Evolutionary conservation across 2,113 vertebrate genomes (phyloP).

Genomic region (Phyllopteryx taeniolatus): DNA sequence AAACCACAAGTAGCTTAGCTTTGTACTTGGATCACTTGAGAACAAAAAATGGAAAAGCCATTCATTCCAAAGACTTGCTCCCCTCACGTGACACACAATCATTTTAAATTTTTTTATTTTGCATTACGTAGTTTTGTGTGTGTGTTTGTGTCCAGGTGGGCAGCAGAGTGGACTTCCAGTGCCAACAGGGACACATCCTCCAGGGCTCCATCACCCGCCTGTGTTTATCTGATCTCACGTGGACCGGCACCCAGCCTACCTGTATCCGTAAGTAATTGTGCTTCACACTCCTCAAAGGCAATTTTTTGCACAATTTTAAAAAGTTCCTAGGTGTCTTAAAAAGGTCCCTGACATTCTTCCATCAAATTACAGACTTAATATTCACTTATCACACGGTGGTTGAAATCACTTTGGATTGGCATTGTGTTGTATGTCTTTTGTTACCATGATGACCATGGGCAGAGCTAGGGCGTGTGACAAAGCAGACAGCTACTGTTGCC

Average conservation of each 20-base stretch:
- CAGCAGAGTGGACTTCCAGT: slow-evolving; percentile 87
- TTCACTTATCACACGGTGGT: no score
- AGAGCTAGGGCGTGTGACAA: neutral
- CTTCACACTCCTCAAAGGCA: slow-evolving; percentile 2
- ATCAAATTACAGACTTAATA: no score
- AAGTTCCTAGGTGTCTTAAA: neutral
- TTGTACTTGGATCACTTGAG: slow-evolving; percentile 39
- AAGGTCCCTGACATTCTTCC: neutral
- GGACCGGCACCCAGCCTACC: slow-evolving; percentile 87
- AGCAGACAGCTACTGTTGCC: neutral
- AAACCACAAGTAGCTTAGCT: slow-evolving; percentile 38
- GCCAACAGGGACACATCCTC: slow-evolving; percentile 92
- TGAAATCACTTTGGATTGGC: neutral
- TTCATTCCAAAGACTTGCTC: slow-evolving; percentile 45
- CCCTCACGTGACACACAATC: slow-evolving; percentile 49
- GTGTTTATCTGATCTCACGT: slow-evolving; percentile 91
- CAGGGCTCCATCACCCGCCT: slow-evolving; percentile 92
- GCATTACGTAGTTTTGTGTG: slow-evolving; percentile 36
- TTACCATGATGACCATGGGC: neutral
- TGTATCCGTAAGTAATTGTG: slow-evolving; percentile 85
- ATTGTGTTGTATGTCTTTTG: neutral
- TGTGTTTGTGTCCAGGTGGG: slow-evolving; percentile 76
- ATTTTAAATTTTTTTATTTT: slow-evolving; percentile 30
- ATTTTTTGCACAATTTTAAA: neutral
- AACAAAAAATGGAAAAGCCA: slow-evolving; percentile 36